These are phyloP conservation scores for Clupea harengus DNA, from an alignment of 2,113 vertebrate species.

Conservation along the genomic window DNA sequence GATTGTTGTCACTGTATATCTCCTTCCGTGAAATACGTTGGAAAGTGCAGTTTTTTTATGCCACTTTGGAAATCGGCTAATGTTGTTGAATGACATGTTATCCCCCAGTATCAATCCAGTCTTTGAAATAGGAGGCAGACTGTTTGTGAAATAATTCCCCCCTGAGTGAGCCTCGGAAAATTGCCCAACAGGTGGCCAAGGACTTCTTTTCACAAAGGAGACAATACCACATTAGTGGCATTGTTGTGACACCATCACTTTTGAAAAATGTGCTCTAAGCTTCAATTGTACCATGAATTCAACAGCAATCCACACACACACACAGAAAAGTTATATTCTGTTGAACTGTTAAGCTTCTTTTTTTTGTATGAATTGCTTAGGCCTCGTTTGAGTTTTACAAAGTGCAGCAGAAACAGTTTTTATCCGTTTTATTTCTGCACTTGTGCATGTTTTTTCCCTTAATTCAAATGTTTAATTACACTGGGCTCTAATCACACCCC, in stretches of 20 bases:
- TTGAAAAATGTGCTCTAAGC: not conserved
- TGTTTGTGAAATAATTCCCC: not conserved
- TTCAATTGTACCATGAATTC: not conserved
- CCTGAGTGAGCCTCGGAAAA: not conserved
- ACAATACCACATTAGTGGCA: not conserved
- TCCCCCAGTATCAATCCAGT: not conserved
- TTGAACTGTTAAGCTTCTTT: not conserved
- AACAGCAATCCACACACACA: not conserved
- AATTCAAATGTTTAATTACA: constrained; percentile 59
- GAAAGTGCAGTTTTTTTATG: not conserved
- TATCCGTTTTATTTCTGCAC: not conserved
- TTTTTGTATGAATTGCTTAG: not conserved
- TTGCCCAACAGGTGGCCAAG: not conserved
- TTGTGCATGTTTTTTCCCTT: not conserved
- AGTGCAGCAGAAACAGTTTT: not conserved
- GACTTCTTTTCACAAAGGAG: not conserved
- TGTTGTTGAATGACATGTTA: not conserved
- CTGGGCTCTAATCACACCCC: constrained; percentile 61
- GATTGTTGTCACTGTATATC: too few species aligned
- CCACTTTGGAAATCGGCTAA: not conserved
- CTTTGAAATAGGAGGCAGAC: not conserved
- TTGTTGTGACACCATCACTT: not conserved
- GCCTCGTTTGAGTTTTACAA: not conserved
- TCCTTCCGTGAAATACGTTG: too few species aligned
- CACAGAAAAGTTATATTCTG: not conserved